These are phyloP conservation scores for Pachymerium ferrugineum DNA, from an alignment of 2,888 invertebrate genomes.

Conservation along the genomic window DNA sequence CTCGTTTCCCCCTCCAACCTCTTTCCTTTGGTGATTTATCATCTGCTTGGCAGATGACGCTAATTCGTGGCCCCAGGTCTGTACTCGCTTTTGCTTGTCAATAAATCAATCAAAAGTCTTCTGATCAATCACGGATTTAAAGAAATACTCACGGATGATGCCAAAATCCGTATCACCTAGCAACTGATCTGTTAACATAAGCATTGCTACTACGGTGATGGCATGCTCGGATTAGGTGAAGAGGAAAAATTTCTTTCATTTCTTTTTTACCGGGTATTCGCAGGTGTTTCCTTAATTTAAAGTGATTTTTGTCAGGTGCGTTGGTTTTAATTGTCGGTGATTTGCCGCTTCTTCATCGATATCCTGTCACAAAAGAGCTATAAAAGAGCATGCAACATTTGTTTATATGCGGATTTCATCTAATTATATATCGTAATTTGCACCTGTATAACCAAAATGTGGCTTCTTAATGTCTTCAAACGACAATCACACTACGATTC, in stretches of 20 bases:
- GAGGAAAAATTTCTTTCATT: not conserved
- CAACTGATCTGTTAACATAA: not conserved
- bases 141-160: not conserved
- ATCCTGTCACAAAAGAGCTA: not conserved
- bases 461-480: not conserved
- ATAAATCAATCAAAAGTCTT: conserved; percentile 9
- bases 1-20: not conserved
- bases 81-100: conserved; percentile 1
- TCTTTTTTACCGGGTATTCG: not conserved
- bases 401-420: conserved; percentile 9
- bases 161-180: not conserved
- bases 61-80: not conserved
- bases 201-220: not conserved
- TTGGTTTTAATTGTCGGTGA: conserved; percentile 8
- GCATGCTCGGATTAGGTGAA: not conserved
- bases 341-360: conserved; percentile 13
- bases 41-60: conserved; percentile 9
- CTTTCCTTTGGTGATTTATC: not conserved
- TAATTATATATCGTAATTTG: conserved; percentile 4
- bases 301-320: not conserved
- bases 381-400: not conserved
- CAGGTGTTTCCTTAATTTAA: conserved; percentile 7
- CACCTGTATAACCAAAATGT: not conserved
- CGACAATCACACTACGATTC: conserved; percentile 3
- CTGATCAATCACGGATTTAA: not conserved